Base-by-base conservation (phyloP, 2,888 invertebrate genomes). In the Drepanosiphum platanoidis region DNA sequence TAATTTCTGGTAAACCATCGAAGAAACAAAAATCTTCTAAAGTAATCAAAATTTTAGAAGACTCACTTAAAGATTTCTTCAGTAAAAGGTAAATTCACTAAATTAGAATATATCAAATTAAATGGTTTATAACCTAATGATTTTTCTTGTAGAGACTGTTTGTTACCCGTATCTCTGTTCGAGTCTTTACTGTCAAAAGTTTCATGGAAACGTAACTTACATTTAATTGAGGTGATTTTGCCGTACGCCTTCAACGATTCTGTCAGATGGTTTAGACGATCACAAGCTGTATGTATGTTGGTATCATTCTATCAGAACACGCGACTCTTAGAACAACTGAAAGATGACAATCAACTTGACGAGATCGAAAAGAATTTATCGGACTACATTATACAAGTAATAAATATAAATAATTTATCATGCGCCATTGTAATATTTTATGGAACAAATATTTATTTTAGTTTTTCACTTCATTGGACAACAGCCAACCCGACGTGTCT, bases 271-370 rank as follows among this genome's bases (percentile, higher is more conserved):
- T 87, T 84, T 39, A 83, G 87, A 52, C 61, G 86, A 66, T 86
- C 86, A 70, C 87, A 87, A 39, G 86, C 83, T 11, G 9, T 87
- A 61, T 80, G 83, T 66, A 71, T 87, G 66, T 36, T 87, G 22
- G 71, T 68, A n/a, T 86, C 75, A 22, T 86, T 87, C 80, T 87
- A 87, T 84, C 83, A 81, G 46, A 87, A 87, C 30, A 86, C 86
- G n/a, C 68, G 87, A 68, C 79, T 86, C 18, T 64, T 86, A 52
- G 83, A 86, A 36, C 79, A 77, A 61, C 46, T 87, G 9, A 81
- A 84, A 0, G 52, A 80, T 68, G 66, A 70, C 22, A 15, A 64
- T n/a, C 34, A 68, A 77, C 68, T 84, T 7, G 77, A 84, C 27
- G 22, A n/a, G 22, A 84, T 84, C n/a, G 84, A 84, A 77, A 70